Conservation (phyloP, 2,113 vertebrate species). For the Fukomys damarensis region DNA sequence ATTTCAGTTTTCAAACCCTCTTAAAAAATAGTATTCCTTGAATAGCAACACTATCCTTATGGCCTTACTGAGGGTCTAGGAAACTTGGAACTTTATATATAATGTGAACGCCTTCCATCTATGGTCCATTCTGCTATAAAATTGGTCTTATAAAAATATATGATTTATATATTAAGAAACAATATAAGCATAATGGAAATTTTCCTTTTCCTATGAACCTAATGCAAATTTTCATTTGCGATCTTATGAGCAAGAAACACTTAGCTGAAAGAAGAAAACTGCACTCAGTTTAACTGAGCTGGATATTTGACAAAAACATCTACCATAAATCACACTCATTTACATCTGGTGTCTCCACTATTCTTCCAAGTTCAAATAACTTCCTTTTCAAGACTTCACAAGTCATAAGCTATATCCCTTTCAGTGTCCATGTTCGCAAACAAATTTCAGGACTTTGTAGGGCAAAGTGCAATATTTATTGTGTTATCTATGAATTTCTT, state of each 20-base stretch:
- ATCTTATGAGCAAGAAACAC: not conserved
- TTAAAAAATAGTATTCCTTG: not conserved
- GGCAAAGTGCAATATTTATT: not conserved
- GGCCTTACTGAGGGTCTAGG: not conserved
- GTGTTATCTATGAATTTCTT: not conserved
- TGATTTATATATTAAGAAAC: not conserved
- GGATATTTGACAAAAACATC: not conserved
- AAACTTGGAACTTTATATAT: not conserved
- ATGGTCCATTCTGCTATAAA: not conserved
- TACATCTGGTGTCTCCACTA: not conserved
- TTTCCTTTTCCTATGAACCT: not conserved
- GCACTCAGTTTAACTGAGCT: not conserved
- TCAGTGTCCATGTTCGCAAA: not conserved
- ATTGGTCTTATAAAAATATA: not conserved
- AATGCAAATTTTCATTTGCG: not conserved
- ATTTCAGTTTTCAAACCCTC: not conserved
- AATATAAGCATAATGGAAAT: not conserved
- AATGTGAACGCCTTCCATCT: not conserved
- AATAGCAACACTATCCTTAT: not conserved
- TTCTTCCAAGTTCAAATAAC: not conserved
- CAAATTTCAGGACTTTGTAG: not conserved
- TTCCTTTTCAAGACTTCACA: not conserved
- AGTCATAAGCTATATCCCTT: not conserved
- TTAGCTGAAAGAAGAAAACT: not conserved
- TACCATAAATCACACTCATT: not conserved